Evolutionary conservation across 2,113 vertebrate genomes (phyloP).

Genomic region (Nestor notabilis): DNA sequence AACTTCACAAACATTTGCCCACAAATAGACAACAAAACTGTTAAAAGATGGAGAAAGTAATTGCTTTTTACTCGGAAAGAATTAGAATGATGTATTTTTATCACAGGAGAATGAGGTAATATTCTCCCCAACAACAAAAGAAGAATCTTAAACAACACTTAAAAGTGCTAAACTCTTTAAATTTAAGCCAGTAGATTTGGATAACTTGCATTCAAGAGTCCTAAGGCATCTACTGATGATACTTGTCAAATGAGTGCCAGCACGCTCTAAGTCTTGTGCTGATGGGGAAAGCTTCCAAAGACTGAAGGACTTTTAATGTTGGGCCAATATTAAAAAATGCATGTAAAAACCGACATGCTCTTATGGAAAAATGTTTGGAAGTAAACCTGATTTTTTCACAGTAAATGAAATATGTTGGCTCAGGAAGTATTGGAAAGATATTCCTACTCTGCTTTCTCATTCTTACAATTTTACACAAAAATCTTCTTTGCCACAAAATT

Average conservation of each 20-base stretch:
- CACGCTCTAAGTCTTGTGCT: not conserved
- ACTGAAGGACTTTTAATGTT: not conserved
- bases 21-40: not conserved
- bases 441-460: not conserved
- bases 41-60: not conserved
- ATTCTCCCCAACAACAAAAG: not conserved
- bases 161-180: not conserved
- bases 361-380: not conserved
- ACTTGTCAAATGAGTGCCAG: not conserved
- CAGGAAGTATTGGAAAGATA: not conserved
- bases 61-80: constrained; percentile 4
- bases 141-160: not conserved
- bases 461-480: not conserved
- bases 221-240: not conserved
- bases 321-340: not conserved
- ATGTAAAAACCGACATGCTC: not conserved
- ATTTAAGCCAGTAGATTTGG: not conserved
- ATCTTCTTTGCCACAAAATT: not conserved
- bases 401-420: not conserved
- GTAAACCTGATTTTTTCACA: not conserved
- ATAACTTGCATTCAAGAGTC: not conserved
- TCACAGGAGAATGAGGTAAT: constrained; percentile 11
- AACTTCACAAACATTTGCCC: not conserved
- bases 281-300: not conserved
- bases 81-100: not conserved